Conservation (phyloP, 2,113 vertebrate species). For the Mellivora capensis region DNA sequence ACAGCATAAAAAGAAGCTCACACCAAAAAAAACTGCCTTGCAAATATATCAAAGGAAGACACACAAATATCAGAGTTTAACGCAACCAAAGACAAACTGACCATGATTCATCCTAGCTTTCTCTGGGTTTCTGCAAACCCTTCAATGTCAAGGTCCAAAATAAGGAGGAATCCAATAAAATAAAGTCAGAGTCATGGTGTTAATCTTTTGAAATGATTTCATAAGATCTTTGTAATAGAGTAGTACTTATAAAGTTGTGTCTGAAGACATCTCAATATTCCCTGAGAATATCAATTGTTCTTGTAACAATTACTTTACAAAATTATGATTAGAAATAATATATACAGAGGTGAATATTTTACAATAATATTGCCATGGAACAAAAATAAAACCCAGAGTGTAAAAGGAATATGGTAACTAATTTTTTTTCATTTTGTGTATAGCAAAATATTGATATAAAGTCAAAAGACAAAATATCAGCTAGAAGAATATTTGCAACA, state of each 20-base stretch:
- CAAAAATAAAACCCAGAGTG: neutral
- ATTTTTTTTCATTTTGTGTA: neutral
- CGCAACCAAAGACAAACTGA: neutral
- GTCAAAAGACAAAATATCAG: constrained; percentile 25
- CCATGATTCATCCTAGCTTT: neutral
- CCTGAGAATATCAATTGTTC: neutral
- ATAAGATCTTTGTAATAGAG: neutral
- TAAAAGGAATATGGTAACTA: neutral
- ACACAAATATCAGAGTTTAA: neutral
- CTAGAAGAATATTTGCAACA: constrained; percentile 28
- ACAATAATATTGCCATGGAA: neutral
- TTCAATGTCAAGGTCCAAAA: constrained; percentile 14
- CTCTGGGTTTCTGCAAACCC: neutral
- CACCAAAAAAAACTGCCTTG: neutral
- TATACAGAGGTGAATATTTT: neutral
- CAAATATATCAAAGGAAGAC: neutral
- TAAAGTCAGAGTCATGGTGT: neutral
- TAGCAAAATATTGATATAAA: constrained; percentile 16
- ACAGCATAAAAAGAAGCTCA: neutral
- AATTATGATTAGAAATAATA: constrained; percentile 22
- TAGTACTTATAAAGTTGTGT: neutral
- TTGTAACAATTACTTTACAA: neutral
- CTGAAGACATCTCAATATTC: neutral
- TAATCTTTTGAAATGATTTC: constrained; percentile 30
- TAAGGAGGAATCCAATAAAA: neutral